phyloP scores from a whole-genome alignment of 2,888 invertebrate genomes.

The Silvanus unidentatus region DNA sequence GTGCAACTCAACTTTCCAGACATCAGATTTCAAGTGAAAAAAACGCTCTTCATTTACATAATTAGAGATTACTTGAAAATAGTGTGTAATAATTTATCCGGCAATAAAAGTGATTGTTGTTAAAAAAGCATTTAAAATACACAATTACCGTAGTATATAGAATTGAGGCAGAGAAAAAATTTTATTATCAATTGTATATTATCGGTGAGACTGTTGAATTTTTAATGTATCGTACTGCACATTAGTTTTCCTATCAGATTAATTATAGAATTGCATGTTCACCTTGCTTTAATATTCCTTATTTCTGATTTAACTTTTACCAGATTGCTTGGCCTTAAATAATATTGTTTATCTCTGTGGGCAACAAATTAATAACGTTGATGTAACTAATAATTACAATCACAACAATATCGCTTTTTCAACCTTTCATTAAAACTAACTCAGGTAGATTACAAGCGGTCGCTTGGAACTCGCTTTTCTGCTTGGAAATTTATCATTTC shows the following conservation, averaged over 20 bases:
- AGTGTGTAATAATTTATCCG: too few species aligned
- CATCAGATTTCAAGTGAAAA: too few species aligned
- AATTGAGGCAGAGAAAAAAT: background rate
- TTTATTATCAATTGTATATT: slow-evolving; percentile 14
- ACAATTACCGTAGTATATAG: too few species aligned
- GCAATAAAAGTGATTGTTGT: too few species aligned
- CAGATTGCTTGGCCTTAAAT: slow-evolving; percentile 5
- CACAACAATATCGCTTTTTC: background rate
- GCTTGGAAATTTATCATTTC: too few species aligned
- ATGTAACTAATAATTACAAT: slow-evolving; percentile 4
- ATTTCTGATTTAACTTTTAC: slow-evolving; percentile 11
- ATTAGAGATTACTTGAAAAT: too few species aligned
- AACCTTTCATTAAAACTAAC: background rate
- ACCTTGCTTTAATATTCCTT: slow-evolving; percentile 26
- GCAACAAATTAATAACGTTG: slow-evolving; percentile 4
- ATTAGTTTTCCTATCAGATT: slow-evolving; percentile 34
- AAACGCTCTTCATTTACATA: too few species aligned
- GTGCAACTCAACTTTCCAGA: too few species aligned
- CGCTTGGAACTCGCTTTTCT: too few species aligned
- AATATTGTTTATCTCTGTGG: slow-evolving; percentile 5
- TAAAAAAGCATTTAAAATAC: too few species aligned
- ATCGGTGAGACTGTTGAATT: slow-evolving; percentile 17
- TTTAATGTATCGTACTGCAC: slow-evolving; percentile 22
- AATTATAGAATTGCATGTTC: slow-evolving; percentile 36
- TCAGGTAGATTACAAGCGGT: background rate